These are phyloP conservation scores for Mizuhopecten yessoensis DNA, from an alignment of 1,140 invertebrate genomes.

Conservation along the genomic window DNA sequence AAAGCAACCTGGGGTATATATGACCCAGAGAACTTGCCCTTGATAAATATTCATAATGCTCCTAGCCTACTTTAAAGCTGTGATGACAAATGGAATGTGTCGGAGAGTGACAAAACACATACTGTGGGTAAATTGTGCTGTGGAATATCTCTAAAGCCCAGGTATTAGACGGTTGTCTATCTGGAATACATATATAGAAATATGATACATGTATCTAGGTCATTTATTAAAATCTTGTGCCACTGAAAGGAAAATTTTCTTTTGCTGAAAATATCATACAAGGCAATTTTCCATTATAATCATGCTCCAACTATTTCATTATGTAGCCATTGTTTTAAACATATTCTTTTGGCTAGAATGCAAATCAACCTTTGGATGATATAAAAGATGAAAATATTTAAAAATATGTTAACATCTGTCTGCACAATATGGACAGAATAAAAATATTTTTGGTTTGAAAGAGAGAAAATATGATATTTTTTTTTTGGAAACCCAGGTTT, in stretches of 20 bases:
- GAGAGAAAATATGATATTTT: no score
- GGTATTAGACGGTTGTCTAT: neutral
- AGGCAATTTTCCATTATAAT: no score
- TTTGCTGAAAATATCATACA: no score
- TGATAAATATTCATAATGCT: constrained; percentile 14
- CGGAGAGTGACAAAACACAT: constrained; percentile 12
- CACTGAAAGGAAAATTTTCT: neutral
- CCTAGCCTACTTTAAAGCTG: neutral
- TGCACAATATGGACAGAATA: no score
- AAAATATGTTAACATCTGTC: no score
- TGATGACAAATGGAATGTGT: constrained; percentile 38
- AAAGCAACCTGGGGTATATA: constrained; percentile 13
- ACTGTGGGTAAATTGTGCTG: constrained; percentile 3
- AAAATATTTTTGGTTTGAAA: no score
- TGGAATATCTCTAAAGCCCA: neutral
- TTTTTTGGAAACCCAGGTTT: no score
- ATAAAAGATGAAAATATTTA: no score
- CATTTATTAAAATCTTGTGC: neutral
- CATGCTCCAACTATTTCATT: no score
- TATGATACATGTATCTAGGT: neutral
- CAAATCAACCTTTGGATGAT: no score
- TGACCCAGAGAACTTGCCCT: constrained; percentile 15
- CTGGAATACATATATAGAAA: neutral
- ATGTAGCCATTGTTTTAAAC: no score
- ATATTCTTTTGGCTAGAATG: no score